Percentiles rank a stretch among this genome's conserved stretches.
Evolutionary conservation across 2,888 invertebrate genomes (phyloP).

Genomic region (Pristionchus maxplancki): DNA sequence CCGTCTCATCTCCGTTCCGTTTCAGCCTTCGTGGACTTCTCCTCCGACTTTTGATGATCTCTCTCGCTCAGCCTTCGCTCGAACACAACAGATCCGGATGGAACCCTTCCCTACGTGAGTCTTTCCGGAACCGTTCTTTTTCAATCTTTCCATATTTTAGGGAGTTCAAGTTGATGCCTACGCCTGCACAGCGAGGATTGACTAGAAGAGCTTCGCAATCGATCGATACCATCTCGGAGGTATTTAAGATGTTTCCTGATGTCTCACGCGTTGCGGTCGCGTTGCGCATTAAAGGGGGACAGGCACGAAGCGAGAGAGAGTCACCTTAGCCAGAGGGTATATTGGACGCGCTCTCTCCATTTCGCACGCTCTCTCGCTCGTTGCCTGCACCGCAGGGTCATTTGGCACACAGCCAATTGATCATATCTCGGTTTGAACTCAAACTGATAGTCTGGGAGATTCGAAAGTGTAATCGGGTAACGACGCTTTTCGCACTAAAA

Average conservation of each 20-base stretch:
- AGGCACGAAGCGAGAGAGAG: background rate
- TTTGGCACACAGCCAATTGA: too few species aligned
- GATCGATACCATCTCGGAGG: background rate
- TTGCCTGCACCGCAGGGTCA: too few species aligned
- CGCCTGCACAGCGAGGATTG: conserved; percentile 91
- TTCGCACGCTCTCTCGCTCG: too few species aligned
- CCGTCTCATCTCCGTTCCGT: background rate
- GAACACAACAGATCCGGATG: conserved; percentile 12
- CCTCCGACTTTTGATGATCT: conserved; percentile 30
- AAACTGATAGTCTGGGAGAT: too few species aligned
- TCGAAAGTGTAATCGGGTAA: too few species aligned
- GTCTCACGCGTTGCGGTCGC: background rate
- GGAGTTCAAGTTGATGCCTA: conserved; percentile 89
- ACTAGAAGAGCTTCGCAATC: conserved; percentile 54
- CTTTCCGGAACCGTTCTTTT: background rate
- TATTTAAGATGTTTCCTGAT: background rate
- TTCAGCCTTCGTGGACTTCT: background rate
- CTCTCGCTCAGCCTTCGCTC: background rate
- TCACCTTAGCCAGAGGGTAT: background rate
- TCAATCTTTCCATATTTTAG: background rate
- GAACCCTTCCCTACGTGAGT: background rate
- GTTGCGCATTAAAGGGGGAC: background rate
- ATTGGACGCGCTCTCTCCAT: too few species aligned
- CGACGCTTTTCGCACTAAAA: too few species aligned
- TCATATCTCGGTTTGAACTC: too few species aligned